Conservation (phyloP, 2,797 vertebrate genomes). For the Tauraco hartlaubi region DNA sequence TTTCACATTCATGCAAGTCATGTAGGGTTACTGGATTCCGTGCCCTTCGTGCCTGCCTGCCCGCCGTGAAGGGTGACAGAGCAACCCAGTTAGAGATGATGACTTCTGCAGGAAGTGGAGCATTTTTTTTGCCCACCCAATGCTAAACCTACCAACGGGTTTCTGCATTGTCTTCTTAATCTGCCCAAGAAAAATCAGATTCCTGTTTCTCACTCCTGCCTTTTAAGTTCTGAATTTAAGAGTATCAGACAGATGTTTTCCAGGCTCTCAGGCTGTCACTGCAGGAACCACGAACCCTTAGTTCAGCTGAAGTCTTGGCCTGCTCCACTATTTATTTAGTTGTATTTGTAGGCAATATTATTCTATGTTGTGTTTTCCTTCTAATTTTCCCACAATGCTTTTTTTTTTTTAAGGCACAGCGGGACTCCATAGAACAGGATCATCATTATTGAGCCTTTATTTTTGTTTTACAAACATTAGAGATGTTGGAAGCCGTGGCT, state of each 20-base stretch:
- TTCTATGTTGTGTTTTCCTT: background rate
- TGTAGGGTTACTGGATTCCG: fast-evolving
- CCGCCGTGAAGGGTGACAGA: background rate
- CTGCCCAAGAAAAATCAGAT: background rate
- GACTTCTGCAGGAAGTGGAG: background rate
- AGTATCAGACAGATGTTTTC: background rate
- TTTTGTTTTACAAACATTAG: background rate
- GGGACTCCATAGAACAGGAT: background rate
- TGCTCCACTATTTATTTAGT: background rate
- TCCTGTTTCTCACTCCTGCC: background rate
- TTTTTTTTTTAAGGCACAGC: background rate
- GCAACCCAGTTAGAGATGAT: background rate
- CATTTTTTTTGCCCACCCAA: background rate
- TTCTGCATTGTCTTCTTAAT: background rate
- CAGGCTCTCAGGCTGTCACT: background rate
- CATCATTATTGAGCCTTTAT: background rate
- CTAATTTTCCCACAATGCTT: background rate
- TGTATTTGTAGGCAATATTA: background rate
- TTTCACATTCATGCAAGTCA: background rate
- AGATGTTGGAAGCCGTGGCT: background rate
- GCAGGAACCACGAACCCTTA: background rate
- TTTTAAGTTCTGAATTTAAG: background rate
- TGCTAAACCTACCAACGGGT: background rate
- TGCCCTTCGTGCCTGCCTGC: too few species aligned
- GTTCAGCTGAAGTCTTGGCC: background rate